Base-by-base conservation (phyloP, 1,140 invertebrate genomes). In the Lordiphosa collinella region DNA sequence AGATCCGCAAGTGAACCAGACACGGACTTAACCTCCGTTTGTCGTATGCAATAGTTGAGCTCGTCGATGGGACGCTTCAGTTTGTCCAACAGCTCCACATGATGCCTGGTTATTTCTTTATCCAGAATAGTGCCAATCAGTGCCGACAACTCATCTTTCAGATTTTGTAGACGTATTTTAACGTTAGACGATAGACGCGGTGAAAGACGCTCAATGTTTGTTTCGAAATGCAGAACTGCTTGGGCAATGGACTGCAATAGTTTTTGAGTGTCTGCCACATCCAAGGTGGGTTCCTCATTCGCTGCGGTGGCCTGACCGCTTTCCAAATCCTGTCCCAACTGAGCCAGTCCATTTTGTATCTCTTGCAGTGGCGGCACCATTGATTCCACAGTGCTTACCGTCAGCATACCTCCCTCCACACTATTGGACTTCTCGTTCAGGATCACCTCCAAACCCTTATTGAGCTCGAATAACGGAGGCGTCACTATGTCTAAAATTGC, bases 401-500 rank as follows among this genome's bases (percentile, higher is more conserved):
- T 90, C n/a, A 88, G 58, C 52, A 86, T 84, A 18, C 86, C 88
- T 0, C 73, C 65, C 29, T 88, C 75, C 2, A 88, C 70, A 13
- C 62, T 76, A 12, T 70, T 58, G 0, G 87, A 71, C 4, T 79
- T 62, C 34, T 88, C 74, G 10, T 63, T 67, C 0, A 73, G 44
- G 8, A 91, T 89, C 1, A 88, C 72, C 58, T 91, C 89, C 14
- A 91, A 55, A 3, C 89, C 88, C 68, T 90, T 91, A 10, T 90
- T 89, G 2, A 91, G 74, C 57, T 91, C 90, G 50, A 89, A 88
- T 5, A 91, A 75, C 1, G 91, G 90, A 14, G 89, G 84, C 1
- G 87, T 88, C 0, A 92, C 88, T 55, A 90, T 89, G 50, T 92
- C 90, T 12, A 91, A 71, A 41, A 91, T 86, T 11, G 90, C 89